These are phyloP conservation scores for Plestiodon gilberti DNA, from an alignment of 2,113 vertebrate species.

Conservation along the genomic window DNA sequence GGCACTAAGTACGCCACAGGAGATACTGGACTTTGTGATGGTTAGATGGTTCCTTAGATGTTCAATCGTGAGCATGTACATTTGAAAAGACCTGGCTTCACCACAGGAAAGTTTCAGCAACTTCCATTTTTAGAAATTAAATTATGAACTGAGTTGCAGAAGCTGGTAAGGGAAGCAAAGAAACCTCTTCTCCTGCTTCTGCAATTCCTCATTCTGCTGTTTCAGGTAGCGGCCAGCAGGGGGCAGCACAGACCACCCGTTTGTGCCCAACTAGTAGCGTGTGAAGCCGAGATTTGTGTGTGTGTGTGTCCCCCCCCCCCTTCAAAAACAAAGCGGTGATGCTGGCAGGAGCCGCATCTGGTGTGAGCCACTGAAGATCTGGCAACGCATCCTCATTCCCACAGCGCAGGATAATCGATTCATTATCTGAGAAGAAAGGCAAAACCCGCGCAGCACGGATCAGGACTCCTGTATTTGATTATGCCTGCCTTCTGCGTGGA, in stretches of 20 bases:
- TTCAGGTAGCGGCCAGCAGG: slow-evolving; percentile 26
- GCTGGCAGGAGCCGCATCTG: neutral
- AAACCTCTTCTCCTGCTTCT: too few species aligned
- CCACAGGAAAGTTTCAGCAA: too few species aligned
- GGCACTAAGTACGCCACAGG: too few species aligned
- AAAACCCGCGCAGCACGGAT: slow-evolving; percentile 21
- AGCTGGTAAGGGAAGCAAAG: neutral
- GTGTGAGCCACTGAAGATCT: neutral
- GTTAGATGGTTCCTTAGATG: too few species aligned
- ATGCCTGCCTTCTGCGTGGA: too few species aligned
- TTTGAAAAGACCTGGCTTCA: too few species aligned
- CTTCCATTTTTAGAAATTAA: neutral
- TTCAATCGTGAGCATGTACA: too few species aligned
- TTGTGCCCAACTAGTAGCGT: neutral
- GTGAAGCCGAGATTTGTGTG: neutral
- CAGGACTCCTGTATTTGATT: neutral
- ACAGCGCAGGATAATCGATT: slow-evolving; percentile 17
- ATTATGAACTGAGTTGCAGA: neutral
- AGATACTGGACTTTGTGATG: too few species aligned
- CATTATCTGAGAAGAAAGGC: slow-evolving; percentile 42
- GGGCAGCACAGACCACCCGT: slow-evolving; percentile 74
- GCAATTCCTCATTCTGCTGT: neutral
- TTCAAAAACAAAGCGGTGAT: neutral
- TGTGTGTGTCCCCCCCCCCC: too few species aligned
- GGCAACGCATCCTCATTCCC: slow-evolving; percentile 18